Percentiles rank a stretch among this genome's conserved stretches.
Conservation (phyloP, 2,113 vertebrate genomes). For the Nannospalax galili region DNA sequence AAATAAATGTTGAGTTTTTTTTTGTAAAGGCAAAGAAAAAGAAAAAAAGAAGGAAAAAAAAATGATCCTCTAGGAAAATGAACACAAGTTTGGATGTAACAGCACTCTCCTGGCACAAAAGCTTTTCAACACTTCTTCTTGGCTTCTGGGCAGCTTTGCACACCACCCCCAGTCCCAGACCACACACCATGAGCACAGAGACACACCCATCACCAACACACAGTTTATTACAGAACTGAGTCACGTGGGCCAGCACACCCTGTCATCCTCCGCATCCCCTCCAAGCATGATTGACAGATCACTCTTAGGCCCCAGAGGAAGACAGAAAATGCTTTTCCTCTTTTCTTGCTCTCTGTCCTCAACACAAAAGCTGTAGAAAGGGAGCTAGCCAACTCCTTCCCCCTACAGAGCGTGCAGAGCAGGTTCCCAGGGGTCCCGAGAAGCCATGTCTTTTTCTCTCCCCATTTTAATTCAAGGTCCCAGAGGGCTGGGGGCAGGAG, state of each 20-base stretch:
- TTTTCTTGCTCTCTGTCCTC: neutral
- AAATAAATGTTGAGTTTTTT: neutral
- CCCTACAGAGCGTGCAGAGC: neutral
- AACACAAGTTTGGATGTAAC: neutral
- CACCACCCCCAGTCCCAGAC: neutral
- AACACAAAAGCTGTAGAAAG: rapidly evolving
- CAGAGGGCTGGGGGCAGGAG: neutral
- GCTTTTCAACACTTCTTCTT: neutral
- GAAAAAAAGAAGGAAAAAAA: neutral
- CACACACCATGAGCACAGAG: neutral
- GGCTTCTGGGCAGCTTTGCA: neutral
- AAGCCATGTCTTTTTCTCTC: neutral
- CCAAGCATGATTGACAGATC: rapidly evolving
- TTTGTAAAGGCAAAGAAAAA: neutral
- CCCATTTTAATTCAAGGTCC: neutral
- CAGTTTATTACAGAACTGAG: rapidly evolving
- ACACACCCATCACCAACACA: neutral
- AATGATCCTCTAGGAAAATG: neutral
- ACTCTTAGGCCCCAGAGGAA: neutral
- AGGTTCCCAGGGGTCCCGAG: neutral
- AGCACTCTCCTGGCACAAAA: neutral
- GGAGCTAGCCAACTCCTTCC: neutral
- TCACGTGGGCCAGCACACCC: neutral
- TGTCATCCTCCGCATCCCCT: neutral
- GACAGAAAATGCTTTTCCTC: rapidly evolving